These are phyloP conservation scores for Urechis unicinctus DNA, from an alignment of 2,888 invertebrate species.

Conservation along the genomic window DNA sequence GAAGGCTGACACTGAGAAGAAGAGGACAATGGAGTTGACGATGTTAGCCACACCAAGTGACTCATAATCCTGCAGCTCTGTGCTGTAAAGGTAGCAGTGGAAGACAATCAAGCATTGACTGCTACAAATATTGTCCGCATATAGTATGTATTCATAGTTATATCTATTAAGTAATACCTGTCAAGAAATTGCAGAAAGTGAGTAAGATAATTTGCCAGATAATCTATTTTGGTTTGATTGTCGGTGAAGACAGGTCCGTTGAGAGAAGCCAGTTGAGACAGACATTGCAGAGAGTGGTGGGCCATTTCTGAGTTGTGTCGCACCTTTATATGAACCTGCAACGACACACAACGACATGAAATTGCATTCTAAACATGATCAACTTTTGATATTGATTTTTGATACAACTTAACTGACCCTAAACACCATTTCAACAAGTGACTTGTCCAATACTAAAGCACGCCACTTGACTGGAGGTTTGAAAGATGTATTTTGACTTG, in stretches of 20 bases:
- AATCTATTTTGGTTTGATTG: constrained; percentile 55
- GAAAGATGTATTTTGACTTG: constrained; percentile 61
- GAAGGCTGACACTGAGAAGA: constrained; percentile 56
- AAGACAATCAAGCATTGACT: no score
- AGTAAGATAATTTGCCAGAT: constrained; percentile 59
- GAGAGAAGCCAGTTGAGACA: constrained; percentile 72
- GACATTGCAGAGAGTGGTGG: constrained; percentile 72
- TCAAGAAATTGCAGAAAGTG: constrained; percentile 60
- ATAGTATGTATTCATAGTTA: no score
- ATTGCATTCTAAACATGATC: no score
- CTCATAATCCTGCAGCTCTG: constrained; percentile 62
- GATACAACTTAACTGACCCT: constrained; percentile 52
- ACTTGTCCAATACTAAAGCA: constrained; percentile 69
- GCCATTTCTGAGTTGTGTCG: constrained; percentile 68
- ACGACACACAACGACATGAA: constrained; percentile 2
- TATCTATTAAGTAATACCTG: constrained; percentile 50
- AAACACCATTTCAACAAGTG: constrained; percentile 71
- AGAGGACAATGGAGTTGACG: constrained; percentile 60
- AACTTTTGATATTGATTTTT: no score
- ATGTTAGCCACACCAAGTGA: constrained; percentile 65
- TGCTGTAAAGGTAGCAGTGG: no score
- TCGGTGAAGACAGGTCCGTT: constrained; percentile 58
- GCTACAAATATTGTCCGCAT: no score
- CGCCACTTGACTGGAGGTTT: constrained; percentile 66
- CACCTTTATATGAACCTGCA: constrained; percentile 67